These are phyloP conservation scores for Sebastes iracundus DNA, from an alignment of 2,797 vertebrate genomes.

Conservation along the genomic window DNA sequence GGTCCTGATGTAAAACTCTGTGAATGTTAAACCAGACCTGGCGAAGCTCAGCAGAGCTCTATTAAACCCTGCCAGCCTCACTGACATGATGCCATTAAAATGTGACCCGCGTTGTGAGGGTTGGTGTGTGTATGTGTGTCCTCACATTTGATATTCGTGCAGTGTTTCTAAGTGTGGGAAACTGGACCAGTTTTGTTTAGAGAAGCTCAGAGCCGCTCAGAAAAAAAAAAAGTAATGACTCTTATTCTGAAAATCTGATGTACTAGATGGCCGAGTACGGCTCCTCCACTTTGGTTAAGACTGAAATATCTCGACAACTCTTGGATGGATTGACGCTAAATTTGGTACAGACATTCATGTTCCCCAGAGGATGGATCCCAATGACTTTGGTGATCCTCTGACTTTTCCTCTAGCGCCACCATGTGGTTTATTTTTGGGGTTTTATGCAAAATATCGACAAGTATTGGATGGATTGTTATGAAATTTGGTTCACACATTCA, in stretches of 20 bases:
- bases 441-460: background rate
- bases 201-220: background rate
- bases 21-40: constrained; percentile 44
- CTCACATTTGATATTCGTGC: constrained; percentile 26
- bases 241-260: constrained; percentile 10
- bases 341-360: background rate
- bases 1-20: constrained; percentile 15
- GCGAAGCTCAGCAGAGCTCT: constrained; percentile 37
- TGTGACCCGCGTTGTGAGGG: constrained; percentile 31
- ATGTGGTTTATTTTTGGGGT: too few species aligned
- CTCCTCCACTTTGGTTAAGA: background rate
- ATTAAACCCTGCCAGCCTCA: constrained; percentile 51
- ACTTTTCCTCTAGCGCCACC: background rate
- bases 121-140: background rate
- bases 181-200: too few species aligned
- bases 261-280: background rate
- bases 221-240: background rate
- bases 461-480: background rate
- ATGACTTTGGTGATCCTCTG: background rate
- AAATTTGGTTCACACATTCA: background rate
- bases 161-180: constrained; percentile 29
- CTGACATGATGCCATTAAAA: constrained; percentile 52
- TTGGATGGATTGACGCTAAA: background rate
- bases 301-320: background rate
- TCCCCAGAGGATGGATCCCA: background rate